Evolutionary conservation across 1,140 invertebrate species (phyloP).

Genomic region (Camponotus vicinus): DNA sequence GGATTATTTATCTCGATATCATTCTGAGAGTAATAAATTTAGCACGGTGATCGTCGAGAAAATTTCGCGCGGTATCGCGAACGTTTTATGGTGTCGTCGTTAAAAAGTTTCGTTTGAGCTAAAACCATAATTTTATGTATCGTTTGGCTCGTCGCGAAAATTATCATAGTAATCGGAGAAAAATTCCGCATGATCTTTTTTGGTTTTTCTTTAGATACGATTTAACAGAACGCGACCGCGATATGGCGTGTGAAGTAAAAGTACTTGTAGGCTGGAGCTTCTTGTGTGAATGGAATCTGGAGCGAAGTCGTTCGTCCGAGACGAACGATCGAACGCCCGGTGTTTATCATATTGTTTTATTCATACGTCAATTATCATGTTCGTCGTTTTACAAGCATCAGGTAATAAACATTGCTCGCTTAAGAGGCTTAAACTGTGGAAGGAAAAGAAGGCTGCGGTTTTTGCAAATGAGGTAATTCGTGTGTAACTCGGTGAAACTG

Average conservation of each 20-base stretch:
- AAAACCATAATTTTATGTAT: slow-evolving; percentile 59
- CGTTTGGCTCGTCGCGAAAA: slow-evolving; percentile 37
- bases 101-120: slow-evolving; percentile 33
- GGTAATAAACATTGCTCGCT: slow-evolving; percentile 30
- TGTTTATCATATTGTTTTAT: slow-evolving; percentile 75
- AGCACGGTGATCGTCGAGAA: background rate
- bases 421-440: slow-evolving; percentile 22
- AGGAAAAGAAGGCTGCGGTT: slow-evolving; percentile 30
- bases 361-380: slow-evolving; percentile 66
- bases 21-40: slow-evolving; percentile 10
- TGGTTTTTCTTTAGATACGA: slow-evolving; percentile 18
- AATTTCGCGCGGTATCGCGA: background rate
- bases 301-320: slow-evolving; percentile 66
- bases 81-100: background rate
- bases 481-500: slow-evolving; percentile 16
- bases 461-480: slow-evolving; percentile 29
- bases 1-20: slow-evolving; percentile 3
- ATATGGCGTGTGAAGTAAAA: slow-evolving; percentile 43
- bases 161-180: slow-evolving; percentile 53
- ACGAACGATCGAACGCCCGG: slow-evolving; percentile 70
- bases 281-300: slow-evolving; percentile 62
- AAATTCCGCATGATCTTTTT: slow-evolving; percentile 12
- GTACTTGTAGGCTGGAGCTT: slow-evolving; percentile 61
- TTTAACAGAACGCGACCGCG: slow-evolving; percentile 60
- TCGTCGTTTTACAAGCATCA: slow-evolving; percentile 61